Evolutionary conservation across 2,888 invertebrate species (phyloP).

Genomic region (Perithous albicinctus): DNA sequence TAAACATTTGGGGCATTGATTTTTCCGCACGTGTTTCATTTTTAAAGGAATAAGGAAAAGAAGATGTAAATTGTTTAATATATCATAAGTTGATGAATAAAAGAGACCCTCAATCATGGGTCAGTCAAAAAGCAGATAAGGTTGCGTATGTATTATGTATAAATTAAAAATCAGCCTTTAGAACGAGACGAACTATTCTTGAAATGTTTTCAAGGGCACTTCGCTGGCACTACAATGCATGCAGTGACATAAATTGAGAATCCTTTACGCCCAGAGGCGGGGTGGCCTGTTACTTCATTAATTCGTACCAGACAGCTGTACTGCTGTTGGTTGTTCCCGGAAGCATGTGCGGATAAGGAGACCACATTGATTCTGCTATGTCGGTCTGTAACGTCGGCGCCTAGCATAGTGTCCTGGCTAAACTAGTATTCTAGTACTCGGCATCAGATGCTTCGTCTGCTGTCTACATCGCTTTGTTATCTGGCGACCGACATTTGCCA

Average conservation of each 20-base stretch:
- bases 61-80: too few relatives aligned
- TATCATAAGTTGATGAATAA: too few relatives aligned
- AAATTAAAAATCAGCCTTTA: too few relatives aligned
- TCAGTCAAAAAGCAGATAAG: too few relatives aligned
- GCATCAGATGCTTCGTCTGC: constrained; percentile 25
- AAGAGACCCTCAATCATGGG: too few relatives aligned
- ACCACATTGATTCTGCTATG: not conserved
- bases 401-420: constrained; percentile 18
- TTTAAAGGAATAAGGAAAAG: too few relatives aligned
- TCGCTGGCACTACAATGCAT: too few relatives aligned
- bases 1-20: not conserved
- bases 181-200: too few relatives aligned
- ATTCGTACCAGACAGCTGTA: constrained; percentile 5
- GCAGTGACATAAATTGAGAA: not conserved
- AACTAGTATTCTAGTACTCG: constrained; percentile 1
- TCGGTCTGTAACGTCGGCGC: constrained; percentile 25
- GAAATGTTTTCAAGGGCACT: too few relatives aligned
- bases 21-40: too few relatives aligned
- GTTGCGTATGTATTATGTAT: too few relatives aligned
- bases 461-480: constrained; percentile 39
- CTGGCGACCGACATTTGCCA: constrained; percentile 39
- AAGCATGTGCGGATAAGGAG: constrained; percentile 28
- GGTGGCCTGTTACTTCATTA: constrained; percentile 24
- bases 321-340: not conserved
- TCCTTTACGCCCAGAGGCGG: not conserved